Conservation (phyloP, 2,797 vertebrate species). For the Tympanoctomys barrerae region DNA sequence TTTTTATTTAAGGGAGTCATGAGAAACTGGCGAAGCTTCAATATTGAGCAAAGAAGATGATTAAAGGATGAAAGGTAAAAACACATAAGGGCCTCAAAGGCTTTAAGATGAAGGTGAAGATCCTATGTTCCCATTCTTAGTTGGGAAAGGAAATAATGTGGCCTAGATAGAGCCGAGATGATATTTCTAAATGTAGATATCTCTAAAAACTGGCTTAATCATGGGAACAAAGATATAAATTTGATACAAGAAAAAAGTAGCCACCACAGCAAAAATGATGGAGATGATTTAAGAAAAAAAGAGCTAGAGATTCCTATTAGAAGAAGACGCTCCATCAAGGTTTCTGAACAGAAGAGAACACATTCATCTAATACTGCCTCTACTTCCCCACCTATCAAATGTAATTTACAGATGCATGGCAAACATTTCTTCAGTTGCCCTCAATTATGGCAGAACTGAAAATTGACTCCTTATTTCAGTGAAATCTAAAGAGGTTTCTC, state of each 20-base stretch:
- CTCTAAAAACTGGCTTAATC: constrained; percentile 25
- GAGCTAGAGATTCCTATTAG: neutral
- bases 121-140: constrained; percentile 10
- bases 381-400: neutral
- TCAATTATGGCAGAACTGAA: neutral
- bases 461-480: constrained; percentile 19
- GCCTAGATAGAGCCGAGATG: neutral
- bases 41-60: constrained; percentile 15
- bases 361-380: neutral
- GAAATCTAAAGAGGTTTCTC: constrained; percentile 11
- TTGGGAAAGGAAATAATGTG: constrained; percentile 23
- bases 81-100: neutral
- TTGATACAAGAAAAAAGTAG: constrained; percentile 46
- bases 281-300: neutral
- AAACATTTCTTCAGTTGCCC: neutral
- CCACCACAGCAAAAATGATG: neutral
- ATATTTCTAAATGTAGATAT: constrained; percentile 16
- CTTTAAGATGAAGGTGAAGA: constrained; percentile 26
- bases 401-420: neutral
- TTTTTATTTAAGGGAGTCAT: constrained; percentile 35
- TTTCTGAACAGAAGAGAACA: constrained; percentile 20
- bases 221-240: constrained; percentile 44
- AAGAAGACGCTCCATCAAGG: neutral
- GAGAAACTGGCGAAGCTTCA: neutral
- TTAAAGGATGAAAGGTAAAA: neutral